phyloP scores from a whole-genome alignment of 1,140 invertebrate genomes.

The Tetraneura akinire region DNA sequence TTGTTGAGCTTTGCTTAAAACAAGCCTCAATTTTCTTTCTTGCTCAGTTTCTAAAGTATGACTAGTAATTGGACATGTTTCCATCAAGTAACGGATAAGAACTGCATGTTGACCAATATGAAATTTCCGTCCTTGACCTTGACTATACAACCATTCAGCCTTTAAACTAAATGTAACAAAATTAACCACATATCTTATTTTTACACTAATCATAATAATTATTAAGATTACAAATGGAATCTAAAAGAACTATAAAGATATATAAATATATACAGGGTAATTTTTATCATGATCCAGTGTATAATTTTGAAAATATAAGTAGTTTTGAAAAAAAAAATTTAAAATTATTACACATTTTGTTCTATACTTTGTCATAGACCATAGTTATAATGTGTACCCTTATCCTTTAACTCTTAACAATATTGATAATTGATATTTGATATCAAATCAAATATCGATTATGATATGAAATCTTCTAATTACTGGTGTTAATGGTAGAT shows the following conservation, averaged over 20 bases:
- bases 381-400: too few species aligned
- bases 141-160: conserved; percentile 93
- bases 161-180: conserved; percentile 69
- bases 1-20: conserved; percentile 85
- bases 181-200: neutral
- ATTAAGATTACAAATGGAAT: neutral
- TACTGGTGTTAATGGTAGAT: too few species aligned
- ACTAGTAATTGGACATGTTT: conserved; percentile 74
- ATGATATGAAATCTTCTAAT: too few species aligned
- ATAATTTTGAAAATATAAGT: too few species aligned
- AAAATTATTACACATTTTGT: too few species aligned
- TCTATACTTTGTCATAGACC: too few species aligned
- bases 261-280: neutral
- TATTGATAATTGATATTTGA: too few species aligned
- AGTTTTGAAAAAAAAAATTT: too few species aligned
- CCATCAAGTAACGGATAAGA: conserved; percentile 78
- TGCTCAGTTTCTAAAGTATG: conserved; percentile 75
- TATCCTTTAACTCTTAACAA: too few species aligned
- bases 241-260: neutral
- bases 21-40: conserved; percentile 80
- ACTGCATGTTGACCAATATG: conserved; percentile 79
- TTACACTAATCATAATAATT: too few species aligned
- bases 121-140: conserved; percentile 85
- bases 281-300: too few species aligned
- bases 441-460: too few species aligned